These are phyloP conservation scores for Listronotus bonariensis DNA, from an alignment of 1,140 invertebrate species.

Conservation along the genomic window DNA sequence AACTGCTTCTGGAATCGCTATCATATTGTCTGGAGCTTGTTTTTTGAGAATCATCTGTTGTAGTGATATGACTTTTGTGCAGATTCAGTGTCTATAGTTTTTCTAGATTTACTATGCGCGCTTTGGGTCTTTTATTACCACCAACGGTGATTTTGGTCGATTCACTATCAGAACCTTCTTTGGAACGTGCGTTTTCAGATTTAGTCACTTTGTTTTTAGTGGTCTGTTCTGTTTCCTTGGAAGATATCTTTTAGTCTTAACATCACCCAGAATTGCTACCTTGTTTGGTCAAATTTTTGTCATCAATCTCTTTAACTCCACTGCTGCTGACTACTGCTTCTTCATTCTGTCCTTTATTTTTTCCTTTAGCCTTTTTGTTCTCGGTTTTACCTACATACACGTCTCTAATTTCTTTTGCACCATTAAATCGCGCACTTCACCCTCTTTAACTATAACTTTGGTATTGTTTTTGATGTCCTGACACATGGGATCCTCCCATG, in stretches of 20 bases:
- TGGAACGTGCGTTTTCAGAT: neutral
- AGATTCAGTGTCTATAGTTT: neutral
- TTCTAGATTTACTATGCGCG: no score
- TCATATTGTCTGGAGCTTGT: conserved; percentile 5
- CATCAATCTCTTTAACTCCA: no score
- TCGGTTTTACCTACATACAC: neutral
- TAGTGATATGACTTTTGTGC: neutral
- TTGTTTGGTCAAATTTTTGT: neutral
- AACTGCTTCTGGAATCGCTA: neutral
- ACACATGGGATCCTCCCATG: conserved; percentile 17
- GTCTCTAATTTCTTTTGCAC: neutral
- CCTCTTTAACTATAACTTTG: conserved; percentile 26
- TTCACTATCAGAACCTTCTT: neutral
- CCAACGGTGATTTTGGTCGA: no score
- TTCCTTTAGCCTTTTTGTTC: neutral
- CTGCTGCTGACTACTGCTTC: neutral
- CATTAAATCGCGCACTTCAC: conserved; percentile 23
- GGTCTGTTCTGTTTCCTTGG: neutral
- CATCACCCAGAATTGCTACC: neutral
- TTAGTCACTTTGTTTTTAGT: neutral
- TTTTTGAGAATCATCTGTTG: neutral
- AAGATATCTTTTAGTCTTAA: neutral
- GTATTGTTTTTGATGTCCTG: conserved; percentile 28
- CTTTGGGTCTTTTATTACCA: no score
- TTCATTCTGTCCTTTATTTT: neutral